Conservation (phyloP, 2,113 vertebrate species). For the Lepidothrix coronata region DNA sequence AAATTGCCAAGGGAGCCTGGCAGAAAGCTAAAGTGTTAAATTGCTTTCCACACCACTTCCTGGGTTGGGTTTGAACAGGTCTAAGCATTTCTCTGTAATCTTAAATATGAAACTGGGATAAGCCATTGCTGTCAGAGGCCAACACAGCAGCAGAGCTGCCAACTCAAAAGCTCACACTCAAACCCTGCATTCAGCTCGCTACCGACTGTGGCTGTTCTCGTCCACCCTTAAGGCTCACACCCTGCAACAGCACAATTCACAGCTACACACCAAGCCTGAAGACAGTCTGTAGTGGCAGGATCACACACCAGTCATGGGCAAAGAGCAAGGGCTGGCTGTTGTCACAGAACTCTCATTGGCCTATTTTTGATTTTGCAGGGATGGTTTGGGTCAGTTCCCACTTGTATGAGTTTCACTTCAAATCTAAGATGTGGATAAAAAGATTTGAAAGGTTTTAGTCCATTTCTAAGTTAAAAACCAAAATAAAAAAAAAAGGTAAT, state of each 20-base stretch:
- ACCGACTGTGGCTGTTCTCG: accelerated
- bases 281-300: not conserved
- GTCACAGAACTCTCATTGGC: not conserved
- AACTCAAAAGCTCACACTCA: not conserved
- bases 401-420: constrained; percentile 20
- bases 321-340: not conserved
- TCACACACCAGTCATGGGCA: accelerated
- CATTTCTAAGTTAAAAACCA: not conserved
- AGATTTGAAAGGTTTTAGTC: not conserved
- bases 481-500: not conserved
- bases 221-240: not conserved
- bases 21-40: not conserved
- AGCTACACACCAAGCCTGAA: not conserved
- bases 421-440: not conserved
- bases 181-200: not conserved
- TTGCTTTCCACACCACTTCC: not conserved
- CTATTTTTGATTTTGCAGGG: not conserved
- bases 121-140: not conserved
- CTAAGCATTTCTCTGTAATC: not conserved
- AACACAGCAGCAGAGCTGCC: not conserved
- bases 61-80: not conserved
- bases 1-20: not conserved
- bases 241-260: not conserved
- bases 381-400: not conserved
- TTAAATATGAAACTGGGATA: not conserved